A percentile compares a stretch with the other conserved stretches of the same genome.
These are phyloP conservation scores for Seira musarum DNA, from an alignment of 2,888 invertebrate species.

Conservation along the genomic window DNA sequence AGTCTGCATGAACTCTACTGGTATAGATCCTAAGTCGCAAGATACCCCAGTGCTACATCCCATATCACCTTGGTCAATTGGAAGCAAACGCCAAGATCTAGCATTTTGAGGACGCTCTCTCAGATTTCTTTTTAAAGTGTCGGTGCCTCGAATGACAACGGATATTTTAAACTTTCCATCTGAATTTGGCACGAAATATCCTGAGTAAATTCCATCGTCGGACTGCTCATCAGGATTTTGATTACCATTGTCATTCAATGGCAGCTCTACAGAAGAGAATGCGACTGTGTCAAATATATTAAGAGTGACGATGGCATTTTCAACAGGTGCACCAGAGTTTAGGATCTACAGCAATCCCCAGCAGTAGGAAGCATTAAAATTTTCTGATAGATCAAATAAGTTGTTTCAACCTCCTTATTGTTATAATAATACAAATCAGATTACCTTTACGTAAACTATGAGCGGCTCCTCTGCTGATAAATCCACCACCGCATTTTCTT, in stretches of 20 bases:
- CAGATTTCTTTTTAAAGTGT: background rate
- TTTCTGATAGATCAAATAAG: no score
- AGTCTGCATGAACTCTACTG: background rate
- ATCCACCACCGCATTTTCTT: background rate
- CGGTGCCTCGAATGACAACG: background rate
- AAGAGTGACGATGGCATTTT: background rate
- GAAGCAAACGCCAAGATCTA: conserved; percentile 10
- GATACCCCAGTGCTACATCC: conserved; percentile 21
- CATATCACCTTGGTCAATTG: conserved; percentile 31
- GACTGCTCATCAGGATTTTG: conserved; percentile 6
- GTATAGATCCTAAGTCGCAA: conserved; percentile 1
- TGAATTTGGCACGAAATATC: conserved; percentile 17
- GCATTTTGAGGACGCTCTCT: no score
- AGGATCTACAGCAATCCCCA: conserved; percentile 21
- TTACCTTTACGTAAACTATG: conserved; percentile 31
- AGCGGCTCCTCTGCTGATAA: conserved; percentile 21
- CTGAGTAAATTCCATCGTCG: conserved; percentile 32
- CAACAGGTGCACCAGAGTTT: conserved; percentile 1
- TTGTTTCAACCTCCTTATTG: background rate
- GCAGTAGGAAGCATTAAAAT: no score
- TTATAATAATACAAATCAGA: background rate
- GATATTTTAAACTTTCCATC: conserved; percentile 26
- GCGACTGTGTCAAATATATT: background rate
- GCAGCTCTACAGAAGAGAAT: background rate
- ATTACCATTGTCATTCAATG: conserved; percentile 19